Evolutionary conservation across 2,888 invertebrate species (phyloP).

Genomic region (Drosophila meridiana): DNA sequence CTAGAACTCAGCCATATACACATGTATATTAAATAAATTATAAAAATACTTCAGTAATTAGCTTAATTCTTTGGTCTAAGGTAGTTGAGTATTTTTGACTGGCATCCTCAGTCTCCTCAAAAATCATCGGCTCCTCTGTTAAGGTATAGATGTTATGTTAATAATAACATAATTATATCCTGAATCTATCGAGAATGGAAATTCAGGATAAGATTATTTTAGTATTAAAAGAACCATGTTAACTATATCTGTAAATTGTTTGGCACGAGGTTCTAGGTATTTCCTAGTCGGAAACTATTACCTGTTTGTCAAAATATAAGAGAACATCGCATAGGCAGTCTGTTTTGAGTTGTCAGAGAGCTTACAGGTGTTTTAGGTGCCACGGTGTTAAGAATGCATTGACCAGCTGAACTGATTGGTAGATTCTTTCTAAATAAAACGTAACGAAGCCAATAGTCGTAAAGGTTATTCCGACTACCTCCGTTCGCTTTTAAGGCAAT

Average conservation of each 20-base stretch:
- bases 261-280: neutral
- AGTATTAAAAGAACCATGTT: too few relatives aligned
- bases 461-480: constrained; percentile 7
- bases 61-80: neutral
- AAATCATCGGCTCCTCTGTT: neutral
- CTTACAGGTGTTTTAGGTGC: constrained; percentile 3
- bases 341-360: neutral
- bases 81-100: neutral
- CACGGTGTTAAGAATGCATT: neutral
- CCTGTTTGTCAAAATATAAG: neutral
- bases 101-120: neutral
- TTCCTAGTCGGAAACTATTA: neutral
- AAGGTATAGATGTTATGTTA: neutral
- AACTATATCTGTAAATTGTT: neutral
- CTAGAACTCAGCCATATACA: neutral
- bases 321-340: neutral
- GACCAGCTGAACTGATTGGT: neutral
- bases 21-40: neutral
- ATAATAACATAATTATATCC: neutral
- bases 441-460: neutral
- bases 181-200: neutral
- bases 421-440: neutral
- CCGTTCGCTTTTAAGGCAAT: constrained; percentile 7
- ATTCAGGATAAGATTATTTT: neutral
- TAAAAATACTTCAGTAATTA: neutral